Conservation (phyloP, 92 coral and sea anemone species). For the Anthopleura xanthogrammica region DNA sequence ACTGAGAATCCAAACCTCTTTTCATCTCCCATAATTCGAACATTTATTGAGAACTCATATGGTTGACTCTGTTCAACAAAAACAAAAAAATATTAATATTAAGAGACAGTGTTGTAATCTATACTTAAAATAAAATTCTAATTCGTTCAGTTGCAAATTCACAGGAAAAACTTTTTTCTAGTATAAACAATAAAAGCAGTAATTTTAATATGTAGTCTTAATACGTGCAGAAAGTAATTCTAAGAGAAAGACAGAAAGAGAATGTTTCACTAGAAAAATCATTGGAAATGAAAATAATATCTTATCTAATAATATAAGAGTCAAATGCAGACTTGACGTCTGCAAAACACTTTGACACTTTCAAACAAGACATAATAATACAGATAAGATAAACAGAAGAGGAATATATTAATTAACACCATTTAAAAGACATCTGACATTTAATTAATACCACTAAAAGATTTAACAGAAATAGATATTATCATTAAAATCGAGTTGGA, state of each 20-base stretch:
- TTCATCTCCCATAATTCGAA: conserved; percentile 84
- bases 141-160: too few relatives aligned
- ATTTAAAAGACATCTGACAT: too few relatives aligned
- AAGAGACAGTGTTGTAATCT: too few relatives aligned
- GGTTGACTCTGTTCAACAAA: conserved; percentile 41
- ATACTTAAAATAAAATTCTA: too few relatives aligned
- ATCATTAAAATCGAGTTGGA: not conserved
- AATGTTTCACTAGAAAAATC: not conserved
- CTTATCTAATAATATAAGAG: not conserved
- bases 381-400: not conserved
- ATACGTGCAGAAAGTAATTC: too few relatives aligned
- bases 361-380: not conserved
- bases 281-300: not conserved
- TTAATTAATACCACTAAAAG: too few relatives aligned
- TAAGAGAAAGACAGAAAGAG: not conserved
- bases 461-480: not conserved
- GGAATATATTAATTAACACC: not conserved
- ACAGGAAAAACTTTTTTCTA: too few relatives aligned
- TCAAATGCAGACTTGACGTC: not conserved
- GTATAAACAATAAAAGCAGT: too few relatives aligned
- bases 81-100: not conserved
- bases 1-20: conserved; percentile 98
- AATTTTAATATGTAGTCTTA: too few relatives aligned
- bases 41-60: conserved; percentile 77
- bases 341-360: not conserved